Conservation (phyloP, 1,140 invertebrate species). For the Atopsyche davidsoni region DNA sequence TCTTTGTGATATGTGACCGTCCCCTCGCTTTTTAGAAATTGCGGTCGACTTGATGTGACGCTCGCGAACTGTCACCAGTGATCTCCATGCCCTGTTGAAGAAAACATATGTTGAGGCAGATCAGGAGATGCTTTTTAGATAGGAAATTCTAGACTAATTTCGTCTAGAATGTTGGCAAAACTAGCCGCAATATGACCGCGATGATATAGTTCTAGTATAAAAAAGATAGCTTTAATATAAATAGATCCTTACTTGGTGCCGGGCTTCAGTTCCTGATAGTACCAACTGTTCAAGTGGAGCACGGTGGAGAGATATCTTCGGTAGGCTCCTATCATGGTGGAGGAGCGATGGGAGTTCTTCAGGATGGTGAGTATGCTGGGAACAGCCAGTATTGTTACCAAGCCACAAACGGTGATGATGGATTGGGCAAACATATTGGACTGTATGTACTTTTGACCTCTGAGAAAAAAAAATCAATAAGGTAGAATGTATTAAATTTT, state of each 20-base stretch:
- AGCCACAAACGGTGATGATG: slow-evolving; percentile 54
- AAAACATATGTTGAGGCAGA: too few relatives aligned
- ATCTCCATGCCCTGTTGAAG: slow-evolving; percentile 56
- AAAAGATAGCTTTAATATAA: too few relatives aligned
- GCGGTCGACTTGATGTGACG: slow-evolving; percentile 60
- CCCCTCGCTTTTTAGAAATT: slow-evolving; percentile 38
- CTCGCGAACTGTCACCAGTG: slow-evolving; percentile 57
- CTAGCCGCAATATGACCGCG: slow-evolving; percentile 13
- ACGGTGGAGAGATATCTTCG: slow-evolving; percentile 69
- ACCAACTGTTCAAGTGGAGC: slow-evolving; percentile 69
- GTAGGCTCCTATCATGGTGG: slow-evolving; percentile 58
- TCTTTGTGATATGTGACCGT: slow-evolving; percentile 61
- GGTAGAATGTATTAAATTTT: too few relatives aligned
- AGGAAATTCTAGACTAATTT: too few relatives aligned
- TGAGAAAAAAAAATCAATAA: slow-evolving; percentile 35
- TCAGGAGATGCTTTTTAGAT: too few relatives aligned
- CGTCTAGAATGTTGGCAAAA: too few relatives aligned
- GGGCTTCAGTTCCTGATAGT: slow-evolving; percentile 54
- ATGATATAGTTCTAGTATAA: neutral
- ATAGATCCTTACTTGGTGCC: slow-evolving; percentile 46
- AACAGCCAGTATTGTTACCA: slow-evolving; percentile 57
- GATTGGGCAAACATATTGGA: slow-evolving; percentile 55
- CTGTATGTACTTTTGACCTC: slow-evolving; percentile 59
- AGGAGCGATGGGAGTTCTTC: slow-evolving; percentile 59
- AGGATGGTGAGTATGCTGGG: slow-evolving; percentile 59